Base-by-base conservation (phyloP, 2,797 vertebrate genomes). In the Enoplosus armatus region DNA sequence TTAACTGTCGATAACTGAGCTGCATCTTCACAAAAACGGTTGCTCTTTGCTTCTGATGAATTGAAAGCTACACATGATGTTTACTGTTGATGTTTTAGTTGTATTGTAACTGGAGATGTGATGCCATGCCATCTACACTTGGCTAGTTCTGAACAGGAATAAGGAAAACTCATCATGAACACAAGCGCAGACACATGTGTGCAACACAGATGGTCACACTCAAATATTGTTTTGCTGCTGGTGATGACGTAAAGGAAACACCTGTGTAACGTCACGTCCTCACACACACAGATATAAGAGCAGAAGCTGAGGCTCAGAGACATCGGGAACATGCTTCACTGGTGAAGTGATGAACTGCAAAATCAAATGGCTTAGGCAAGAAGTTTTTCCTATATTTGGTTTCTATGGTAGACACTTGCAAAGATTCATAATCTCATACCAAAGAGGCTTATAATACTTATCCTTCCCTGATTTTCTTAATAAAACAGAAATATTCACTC, bases 221-320 rank as follows among this genome's bases (percentile, higher is more conserved):
- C 84, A 83, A 86, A 84, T 82, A 78, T 84, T 93, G 90, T 93
- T 93, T 89, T 86, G 75, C 72, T 85, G 75, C 26, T 63, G 77
- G 67, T 80, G 83, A 64, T 84, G 87, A 86, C 72, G 77, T 87
- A 80, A 86, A 94, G 90, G 94, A 95, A 95, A 88, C 92, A 94
- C 92, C 92, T 93, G 94, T 82, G 81, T 37, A 79, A 85, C 51
- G 65, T 87, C 86, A 86, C 20, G 22, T 85, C 76, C 68, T 75
- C 75, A 74, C 58, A 65, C 45, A 27, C 70, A 66, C 15, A 50
- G n/a, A 83, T 10, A 75, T 12, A 55, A 62, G 27, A 43, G 33
- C 59, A 65, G 59, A 64, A 65, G 41, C 8, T 61, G 48, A 64
- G 48, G 20, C 51, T 54, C 26, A 50, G 62, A 68, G 22, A 39